Conservation (phyloP, 2,888 invertebrate genomes). For the Chrysolina oricalcia region DNA sequence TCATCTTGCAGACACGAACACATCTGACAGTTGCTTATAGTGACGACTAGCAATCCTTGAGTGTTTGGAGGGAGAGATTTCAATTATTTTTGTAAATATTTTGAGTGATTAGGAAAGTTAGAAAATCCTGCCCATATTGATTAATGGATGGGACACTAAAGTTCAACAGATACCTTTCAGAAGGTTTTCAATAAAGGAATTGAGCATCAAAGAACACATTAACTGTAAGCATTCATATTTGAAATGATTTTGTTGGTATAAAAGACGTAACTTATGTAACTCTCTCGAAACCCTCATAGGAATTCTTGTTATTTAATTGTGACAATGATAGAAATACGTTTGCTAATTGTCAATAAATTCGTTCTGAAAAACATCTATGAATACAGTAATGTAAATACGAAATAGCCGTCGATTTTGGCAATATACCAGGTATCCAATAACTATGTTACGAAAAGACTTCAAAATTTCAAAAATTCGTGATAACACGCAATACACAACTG, state of each 20-base stretch:
- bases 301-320: conserved; percentile 49
- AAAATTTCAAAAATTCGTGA: not conserved
- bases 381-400: conserved; percentile 38
- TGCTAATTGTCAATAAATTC: conserved; percentile 68
- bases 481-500: too few species aligned
- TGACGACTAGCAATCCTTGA: too few species aligned
- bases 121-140: too few species aligned
- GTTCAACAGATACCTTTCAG: too few species aligned
- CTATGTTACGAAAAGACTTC: not conserved
- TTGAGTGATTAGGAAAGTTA: too few species aligned
- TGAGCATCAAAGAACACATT: not conserved
- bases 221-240: not conserved
- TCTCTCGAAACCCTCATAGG: not conserved
- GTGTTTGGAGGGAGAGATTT: too few species aligned
- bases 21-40: too few species aligned
- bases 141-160: too few species aligned
- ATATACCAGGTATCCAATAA: not conserved
- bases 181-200: too few species aligned
- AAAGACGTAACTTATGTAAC: too few species aligned
- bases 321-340: conserved; percentile 51
- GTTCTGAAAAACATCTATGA: conserved; percentile 53
- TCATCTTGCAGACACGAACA: not conserved
- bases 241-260: too few species aligned
- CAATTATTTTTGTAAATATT: too few species aligned
- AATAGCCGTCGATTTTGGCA: conserved; percentile 28